phyloP scores from a whole-genome alignment of 2,113 vertebrate genomes.

The Paradisaea rubra region DNA sequence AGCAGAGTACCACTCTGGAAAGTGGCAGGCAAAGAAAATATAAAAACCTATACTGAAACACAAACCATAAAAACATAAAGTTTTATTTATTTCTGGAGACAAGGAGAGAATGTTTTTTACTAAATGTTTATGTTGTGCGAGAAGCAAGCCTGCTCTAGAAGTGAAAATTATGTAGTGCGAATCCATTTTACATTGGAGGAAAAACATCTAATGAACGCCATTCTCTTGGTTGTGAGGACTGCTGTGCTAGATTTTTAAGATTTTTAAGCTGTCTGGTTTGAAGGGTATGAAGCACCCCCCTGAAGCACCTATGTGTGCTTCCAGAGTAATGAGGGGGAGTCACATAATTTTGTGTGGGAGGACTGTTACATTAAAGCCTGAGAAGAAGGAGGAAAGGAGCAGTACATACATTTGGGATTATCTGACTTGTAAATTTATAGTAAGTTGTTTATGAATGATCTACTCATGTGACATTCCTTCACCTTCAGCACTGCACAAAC shows the following conservation, averaged over 20 bases:
- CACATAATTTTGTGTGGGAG: background rate
- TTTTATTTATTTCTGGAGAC: background rate
- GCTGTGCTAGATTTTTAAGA: background rate
- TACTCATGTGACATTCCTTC: background rate
- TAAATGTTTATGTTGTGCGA: background rate
- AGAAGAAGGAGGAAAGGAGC: background rate
- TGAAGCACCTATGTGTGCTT: background rate
- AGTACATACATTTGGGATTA: background rate
- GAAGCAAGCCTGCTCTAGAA: background rate
- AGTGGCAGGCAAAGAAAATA: background rate
- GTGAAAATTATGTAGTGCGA: background rate
- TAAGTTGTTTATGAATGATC: background rate
- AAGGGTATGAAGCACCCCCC: background rate
- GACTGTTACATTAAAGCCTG: rapidly evolving
- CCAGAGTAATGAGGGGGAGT: background rate
- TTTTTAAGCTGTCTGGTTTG: background rate
- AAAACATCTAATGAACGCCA: background rate
- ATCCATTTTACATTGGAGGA: background rate
- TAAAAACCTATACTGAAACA: background rate
- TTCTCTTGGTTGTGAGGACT: background rate
- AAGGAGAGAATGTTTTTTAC: background rate
- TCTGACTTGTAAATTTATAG: background rate
- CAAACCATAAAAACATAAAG: background rate
- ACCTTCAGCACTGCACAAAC: background rate
- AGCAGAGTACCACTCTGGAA: background rate